Evolutionary conservation across 2,888 invertebrate genomes (phyloP), one percentile per base, ranked within the genome.

Genomic region (Caradrina clavipalpis): DNA sequence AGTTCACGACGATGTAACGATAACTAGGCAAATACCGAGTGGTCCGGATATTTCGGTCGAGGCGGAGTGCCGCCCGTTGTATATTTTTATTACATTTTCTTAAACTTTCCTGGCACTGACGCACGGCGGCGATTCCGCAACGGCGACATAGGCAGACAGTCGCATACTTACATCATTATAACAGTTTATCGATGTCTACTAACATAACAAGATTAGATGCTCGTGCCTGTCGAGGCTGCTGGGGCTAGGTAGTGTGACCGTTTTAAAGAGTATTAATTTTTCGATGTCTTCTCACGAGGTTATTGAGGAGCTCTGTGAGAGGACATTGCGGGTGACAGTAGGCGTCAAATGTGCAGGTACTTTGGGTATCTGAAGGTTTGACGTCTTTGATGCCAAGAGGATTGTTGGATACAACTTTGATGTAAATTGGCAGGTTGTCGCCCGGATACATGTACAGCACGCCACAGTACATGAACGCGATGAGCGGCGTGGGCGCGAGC

Each of bases 401-500:
- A 68, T 62, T 31, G 57, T 71, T 66, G 49, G 47, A 58, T 60
- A 54, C 51, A 73, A 53, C 61, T 73, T 50, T 73, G 57, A 75
- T 72, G 82, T 81, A 78, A 78, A 82, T 91, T 82, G 89, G 81
- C 95, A 96, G 96, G 92, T 92, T 96, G 88, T 95, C 96, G 39
- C 96, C 95, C 54, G 97, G 98, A 59, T 98, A 98, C 95, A 97
- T 98, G 94, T 96, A 96, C 82, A 97, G 98, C 83, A 97, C 98
- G 74, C 98, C 98, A 59, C 97, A 98, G 82, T 98, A 98, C 93
- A 96, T 98, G 92, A 97, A 97, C 89, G 97, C 97, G 85, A 97
- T 98, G 86, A 97, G 98, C 76, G 95, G 95, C 53, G 93, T 94
- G 70, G 89, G 93, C 49, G 93, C 90, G 65, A 94, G 93, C 17